Conservation (phyloP, 2,797 vertebrate genomes). For the Onychomys torridus region DNA sequence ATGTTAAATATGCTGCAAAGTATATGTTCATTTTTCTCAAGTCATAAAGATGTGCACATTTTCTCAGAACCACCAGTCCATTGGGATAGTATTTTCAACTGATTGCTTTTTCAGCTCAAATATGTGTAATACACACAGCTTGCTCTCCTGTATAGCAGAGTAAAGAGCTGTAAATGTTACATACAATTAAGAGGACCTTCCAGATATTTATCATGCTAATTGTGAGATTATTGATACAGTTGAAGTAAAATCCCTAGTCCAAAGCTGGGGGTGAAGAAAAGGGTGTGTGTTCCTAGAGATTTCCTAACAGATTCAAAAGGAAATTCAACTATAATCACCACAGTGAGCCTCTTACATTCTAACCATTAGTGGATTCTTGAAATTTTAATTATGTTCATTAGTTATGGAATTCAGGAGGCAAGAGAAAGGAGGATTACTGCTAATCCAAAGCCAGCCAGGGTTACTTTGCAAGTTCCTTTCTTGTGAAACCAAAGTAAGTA, state of each 20-base stretch:
- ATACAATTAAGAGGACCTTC: background rate
- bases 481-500: background rate
- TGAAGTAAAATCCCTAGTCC: background rate
- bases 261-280: background rate
- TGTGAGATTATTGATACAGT: background rate
- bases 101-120: background rate
- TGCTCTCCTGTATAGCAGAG: conserved; percentile 8
- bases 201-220: background rate
- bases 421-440: background rate
- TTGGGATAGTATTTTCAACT: background rate
- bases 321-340: background rate
- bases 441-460: background rate
- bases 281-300: background rate
- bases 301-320: background rate
- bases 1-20: background rate
- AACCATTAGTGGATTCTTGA: background rate
- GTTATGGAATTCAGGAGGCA: background rate
- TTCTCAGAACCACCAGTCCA: background rate
- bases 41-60: background rate
- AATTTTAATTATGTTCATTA: background rate
- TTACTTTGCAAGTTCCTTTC: background rate
- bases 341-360: background rate
- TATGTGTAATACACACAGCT: background rate
- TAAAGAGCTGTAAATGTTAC: background rate
- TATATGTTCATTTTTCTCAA: background rate